phyloP scores from a whole-genome alignment of 2,888 invertebrate species.

The Drosophila bunnanda region DNA sequence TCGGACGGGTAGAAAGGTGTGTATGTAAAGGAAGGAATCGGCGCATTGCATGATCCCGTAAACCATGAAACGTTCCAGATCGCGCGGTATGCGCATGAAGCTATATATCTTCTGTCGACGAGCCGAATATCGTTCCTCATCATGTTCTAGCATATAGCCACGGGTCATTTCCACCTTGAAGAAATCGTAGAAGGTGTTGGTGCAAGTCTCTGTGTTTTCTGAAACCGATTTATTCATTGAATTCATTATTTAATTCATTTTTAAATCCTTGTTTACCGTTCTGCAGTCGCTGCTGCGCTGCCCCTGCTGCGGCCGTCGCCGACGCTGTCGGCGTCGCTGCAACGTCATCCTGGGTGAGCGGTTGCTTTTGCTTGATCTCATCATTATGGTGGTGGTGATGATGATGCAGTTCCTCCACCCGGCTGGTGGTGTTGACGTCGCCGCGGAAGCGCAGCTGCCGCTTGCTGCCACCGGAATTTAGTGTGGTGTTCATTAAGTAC shows the following conservation, averaged over 20 bases:
- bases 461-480: conserved; percentile 47
- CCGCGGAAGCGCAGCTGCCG: conserved; percentile 70
- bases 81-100: conserved; percentile 97
- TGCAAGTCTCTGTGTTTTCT: conserved; percentile 51
- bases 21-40: conserved; percentile 98
- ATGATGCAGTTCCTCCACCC: conserved; percentile 59
- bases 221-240: not conserved
- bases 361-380: conserved; percentile 39
- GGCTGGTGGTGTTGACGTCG: conserved; percentile 48
- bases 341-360: conserved; percentile 68
- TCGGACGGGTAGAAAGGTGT: conserved; percentile 97
- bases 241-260: not conserved
- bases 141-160: conserved; percentile 97
- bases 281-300: conserved; percentile 48
- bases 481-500: conserved; percentile 57
- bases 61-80: conserved; percentile 95
- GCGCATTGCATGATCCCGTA: conserved; percentile 98
- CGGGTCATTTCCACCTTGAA: conserved; percentile 94
- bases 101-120: conserved; percentile 98
- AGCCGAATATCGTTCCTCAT: conserved; percentile 97
- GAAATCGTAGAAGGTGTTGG: conserved; percentile 87
- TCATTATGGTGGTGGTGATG: conserved; percentile 19
- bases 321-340: conserved; percentile 30
- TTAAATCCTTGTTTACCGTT: conserved; percentile 44
- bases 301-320: conserved; percentile 17